Percentiles rank a stretch among this genome's conserved stretches.
Conservation (phyloP, 2,113 vertebrate species). For the Capra hircus region DNA sequence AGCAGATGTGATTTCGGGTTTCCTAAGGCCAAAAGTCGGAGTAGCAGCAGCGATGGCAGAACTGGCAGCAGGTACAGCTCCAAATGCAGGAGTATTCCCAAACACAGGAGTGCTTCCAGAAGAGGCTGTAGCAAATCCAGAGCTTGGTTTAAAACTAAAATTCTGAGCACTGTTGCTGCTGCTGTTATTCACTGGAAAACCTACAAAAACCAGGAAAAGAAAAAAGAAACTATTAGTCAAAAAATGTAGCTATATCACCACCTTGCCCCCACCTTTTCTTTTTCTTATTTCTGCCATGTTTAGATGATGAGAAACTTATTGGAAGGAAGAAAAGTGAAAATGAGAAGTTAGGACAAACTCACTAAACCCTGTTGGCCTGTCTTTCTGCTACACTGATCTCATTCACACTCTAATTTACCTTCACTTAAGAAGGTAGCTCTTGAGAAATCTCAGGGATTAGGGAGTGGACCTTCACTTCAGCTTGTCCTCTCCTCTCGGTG, state of each 20-base stretch:
- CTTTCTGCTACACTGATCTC: background rate
- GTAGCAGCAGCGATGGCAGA: background rate
- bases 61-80: background rate
- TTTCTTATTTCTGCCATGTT: background rate
- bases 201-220: constrained; percentile 66
- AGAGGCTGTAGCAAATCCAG: constrained; percentile 66
- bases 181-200: constrained; percentile 75
- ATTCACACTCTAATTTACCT: background rate
- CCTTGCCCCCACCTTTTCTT: too few species aligned
- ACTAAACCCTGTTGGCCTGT: background rate
- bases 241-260: background rate
- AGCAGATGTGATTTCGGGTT: constrained; percentile 53
- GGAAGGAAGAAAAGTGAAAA: background rate
- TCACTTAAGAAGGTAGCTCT: background rate
- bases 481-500: too few species aligned
- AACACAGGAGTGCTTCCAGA: constrained; percentile 71
- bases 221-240: background rate
- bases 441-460: background rate
- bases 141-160: constrained; percentile 85
- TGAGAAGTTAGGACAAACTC: background rate
- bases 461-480: background rate
- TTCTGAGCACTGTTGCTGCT: constrained; percentile 47
- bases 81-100: constrained; percentile 69
- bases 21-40: constrained; percentile 66
- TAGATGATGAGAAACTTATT: background rate